Evolutionary conservation across 2,888 invertebrate species (phyloP), one percentile per base, ranked within the genome.

Genomic region (Idaea aversata): DNA sequence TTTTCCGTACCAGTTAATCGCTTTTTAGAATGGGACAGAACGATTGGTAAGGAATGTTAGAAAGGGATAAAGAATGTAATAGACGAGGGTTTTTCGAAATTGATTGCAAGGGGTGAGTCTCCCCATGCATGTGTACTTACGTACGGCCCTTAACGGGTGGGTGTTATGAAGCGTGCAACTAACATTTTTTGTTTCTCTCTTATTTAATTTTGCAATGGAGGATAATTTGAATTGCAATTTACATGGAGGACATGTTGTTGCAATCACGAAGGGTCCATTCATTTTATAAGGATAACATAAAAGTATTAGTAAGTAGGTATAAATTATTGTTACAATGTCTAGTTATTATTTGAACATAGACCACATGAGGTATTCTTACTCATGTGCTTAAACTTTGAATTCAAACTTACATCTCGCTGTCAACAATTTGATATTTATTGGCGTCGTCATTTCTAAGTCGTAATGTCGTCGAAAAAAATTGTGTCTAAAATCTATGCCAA

Each of bases 151-250:
- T 70, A 86, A 86, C 88, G 87, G 88, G 91, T 86, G 88, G 90
- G 89, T 80, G 79, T 77, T 74, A 77, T 81, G 81, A 84, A 86
- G 85, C 85, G 83, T 85, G 85, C 80, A 79, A 78, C 75, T 79
- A 76, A 79, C 78, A 83, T 87, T 90, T 90, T 91, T 91, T 91
- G 86, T 91, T 89, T 91, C 88, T 85, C 81, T 85, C 86, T 69
- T 90, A 90, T 91, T 93, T 90, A 90, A 91, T 91, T 90, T 90
- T 74, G 91, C 90, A 84, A 90, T 91, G 89, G 90, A 83, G 89
- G 84, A 86, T 88, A 87, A 88, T 89, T 90, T 90, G 82, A 90
- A 91, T 91, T 82, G 82, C 80, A 85, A 88, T 88, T 87, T 88
- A 90, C 86, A 90, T 90, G 88, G 88, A 86, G 75, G 86, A 83